phyloP scores from a whole-genome alignment of 2,888 invertebrate species.

The Caenorhabditis plicata region DNA sequence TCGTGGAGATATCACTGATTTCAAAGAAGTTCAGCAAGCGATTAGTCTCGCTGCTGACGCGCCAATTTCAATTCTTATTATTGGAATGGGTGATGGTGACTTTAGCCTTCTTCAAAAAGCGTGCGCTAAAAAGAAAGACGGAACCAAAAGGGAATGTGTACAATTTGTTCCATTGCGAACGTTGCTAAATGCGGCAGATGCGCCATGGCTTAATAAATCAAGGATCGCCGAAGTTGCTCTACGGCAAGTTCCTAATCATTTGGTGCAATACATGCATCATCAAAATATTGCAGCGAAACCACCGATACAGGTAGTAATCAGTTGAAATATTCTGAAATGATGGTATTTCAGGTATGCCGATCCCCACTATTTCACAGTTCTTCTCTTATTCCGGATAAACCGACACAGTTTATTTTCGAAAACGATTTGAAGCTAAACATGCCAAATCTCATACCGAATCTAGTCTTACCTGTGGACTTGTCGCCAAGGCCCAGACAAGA shows the following conservation, averaged over 20 bases:
- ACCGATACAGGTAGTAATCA: conserved; percentile 48
- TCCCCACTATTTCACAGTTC: conserved; percentile 51
- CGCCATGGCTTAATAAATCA: conserved; percentile 35
- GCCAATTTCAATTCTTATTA: conserved; percentile 59
- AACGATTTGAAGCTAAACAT: conserved; percentile 10
- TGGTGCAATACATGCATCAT: conserved; percentile 48
- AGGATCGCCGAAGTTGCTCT: conserved; percentile 40
- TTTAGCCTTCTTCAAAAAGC: conserved; percentile 41
- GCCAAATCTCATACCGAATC: conserved; percentile 23
- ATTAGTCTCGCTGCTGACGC: conserved; percentile 55
- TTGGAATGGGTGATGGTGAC: conserved; percentile 58
- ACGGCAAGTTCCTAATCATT: conserved; percentile 37
- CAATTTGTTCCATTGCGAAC: conserved; percentile 39
- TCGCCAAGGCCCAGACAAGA: conserved; percentile 33
- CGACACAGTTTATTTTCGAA: conserved; percentile 47
- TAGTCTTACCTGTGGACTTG: conserved; percentile 29
- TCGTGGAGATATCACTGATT: conserved; percentile 52
- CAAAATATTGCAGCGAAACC: conserved; percentile 49
- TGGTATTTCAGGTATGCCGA: conserved; percentile 43
- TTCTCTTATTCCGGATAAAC: conserved; percentile 48
- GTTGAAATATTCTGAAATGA: background rate
- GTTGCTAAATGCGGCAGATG: conserved; percentile 39
- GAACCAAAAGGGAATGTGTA: conserved; percentile 34
- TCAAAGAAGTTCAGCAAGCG: conserved; percentile 52
- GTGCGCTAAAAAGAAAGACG: conserved; percentile 28